Evolutionary conservation across 2,797 vertebrate genomes (phyloP).

Genomic region (Echiichthys vipera): DNA sequence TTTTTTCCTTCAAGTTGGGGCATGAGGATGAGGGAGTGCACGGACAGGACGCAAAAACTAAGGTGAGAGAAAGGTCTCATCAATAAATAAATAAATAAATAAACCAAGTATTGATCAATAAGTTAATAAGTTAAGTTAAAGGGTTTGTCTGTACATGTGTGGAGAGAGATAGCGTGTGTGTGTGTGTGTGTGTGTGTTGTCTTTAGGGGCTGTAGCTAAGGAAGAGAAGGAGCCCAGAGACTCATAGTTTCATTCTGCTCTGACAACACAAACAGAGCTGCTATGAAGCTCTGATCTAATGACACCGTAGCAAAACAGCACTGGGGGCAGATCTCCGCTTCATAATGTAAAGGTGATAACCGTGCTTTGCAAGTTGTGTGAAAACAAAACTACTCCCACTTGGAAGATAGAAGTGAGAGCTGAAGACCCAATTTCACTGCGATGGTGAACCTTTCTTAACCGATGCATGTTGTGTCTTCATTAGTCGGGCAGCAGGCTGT

Average conservation of each 20-base stretch:
- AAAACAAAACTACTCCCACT: conserved; percentile 11
- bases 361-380: conserved; percentile 25
- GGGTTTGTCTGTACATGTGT: conserved; percentile 75
- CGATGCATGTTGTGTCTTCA: background rate
- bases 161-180: conserved; percentile 29
- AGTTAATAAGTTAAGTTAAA: conserved; percentile 83
- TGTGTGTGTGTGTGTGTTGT: conserved; percentile 41
- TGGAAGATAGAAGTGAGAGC: conserved; percentile 9
- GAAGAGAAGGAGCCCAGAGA: conserved; percentile 52
- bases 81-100: conserved; percentile 84
- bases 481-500: background rate
- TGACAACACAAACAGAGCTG: conserved; percentile 59
- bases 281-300: conserved; percentile 24
- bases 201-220: conserved; percentile 52
- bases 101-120: conserved; percentile 60
- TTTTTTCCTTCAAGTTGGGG: conserved; percentile 4
- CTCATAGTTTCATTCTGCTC: conserved; percentile 29
- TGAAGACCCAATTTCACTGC: background rate
- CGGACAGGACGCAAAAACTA: conserved; percentile 55
- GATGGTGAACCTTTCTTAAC: background rate
- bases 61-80: conserved; percentile 50
- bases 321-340: conserved; percentile 16
- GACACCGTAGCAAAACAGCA: conserved; percentile 47
- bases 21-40: conserved; percentile 35
- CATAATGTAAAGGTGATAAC: conserved; percentile 6